Percentiles rank a stretch among this genome's conserved stretches.
Evolutionary conservation across 2,888 invertebrate species (phyloP).

Genomic region (Mythimna impura): DNA sequence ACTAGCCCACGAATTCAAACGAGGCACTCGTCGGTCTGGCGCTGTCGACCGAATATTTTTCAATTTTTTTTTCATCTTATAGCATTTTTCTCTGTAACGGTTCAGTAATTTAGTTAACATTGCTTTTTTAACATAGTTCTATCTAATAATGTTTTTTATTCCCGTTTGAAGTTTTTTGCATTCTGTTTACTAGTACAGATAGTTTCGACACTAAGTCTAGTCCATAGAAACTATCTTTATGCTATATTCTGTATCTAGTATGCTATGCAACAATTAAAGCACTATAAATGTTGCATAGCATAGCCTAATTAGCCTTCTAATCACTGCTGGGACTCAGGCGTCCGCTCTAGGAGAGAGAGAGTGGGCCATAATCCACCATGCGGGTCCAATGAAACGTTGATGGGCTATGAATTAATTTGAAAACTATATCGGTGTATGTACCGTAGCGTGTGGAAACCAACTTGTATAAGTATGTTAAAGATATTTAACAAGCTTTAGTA

Average conservation of each 20-base stretch:
- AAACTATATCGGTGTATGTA: no score
- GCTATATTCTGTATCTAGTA: no score
- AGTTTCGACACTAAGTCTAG: no score
- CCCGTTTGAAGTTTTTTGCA: background rate
- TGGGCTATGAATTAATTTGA: no score
- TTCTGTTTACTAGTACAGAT: background rate
- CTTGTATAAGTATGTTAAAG: background rate
- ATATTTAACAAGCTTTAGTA: background rate
- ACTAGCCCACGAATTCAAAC: slow-evolving; percentile 64
- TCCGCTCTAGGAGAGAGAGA: no score
- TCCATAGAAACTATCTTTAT: no score
- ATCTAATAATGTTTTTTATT: slow-evolving; percentile 2
- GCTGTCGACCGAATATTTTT: slow-evolving; percentile 62
- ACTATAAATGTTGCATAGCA: no score
- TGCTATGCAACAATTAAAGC: no score
- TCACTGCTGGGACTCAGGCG: no score
- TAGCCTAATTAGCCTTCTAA: no score
- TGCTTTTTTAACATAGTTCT: slow-evolving; percentile 39
- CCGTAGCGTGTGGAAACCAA: background rate
- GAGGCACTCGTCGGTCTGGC: slow-evolving; percentile 58
- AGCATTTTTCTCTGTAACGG: slow-evolving; percentile 64
- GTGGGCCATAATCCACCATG: no score
- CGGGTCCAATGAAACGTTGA: no score
- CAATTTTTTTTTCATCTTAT: slow-evolving; percentile 57
- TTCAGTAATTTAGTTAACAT: slow-evolving; percentile 57